Base-by-base conservation (phyloP, 2,888 invertebrate species). In the Seira ritae region DNA sequence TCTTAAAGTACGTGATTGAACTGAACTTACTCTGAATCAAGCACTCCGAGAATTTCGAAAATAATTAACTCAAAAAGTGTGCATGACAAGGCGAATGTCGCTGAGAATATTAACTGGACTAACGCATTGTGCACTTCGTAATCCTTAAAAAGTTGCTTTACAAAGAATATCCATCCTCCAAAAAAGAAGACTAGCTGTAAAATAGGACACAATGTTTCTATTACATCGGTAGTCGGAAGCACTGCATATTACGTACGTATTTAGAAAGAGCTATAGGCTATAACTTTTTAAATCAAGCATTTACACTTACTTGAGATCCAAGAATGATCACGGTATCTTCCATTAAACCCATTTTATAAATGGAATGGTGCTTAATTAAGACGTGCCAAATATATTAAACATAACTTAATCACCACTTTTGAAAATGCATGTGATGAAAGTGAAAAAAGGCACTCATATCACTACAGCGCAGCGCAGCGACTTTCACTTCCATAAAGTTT, bases 21-120 rank as follows among this genome's bases (percentile, higher is more conserved):
- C 8, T 68, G 87, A 90, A 87, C 90, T 89, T 93, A 98, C 96
- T 96, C 96, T 20, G 96, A 94, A 90, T 98, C 97, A 86, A 99
- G 92, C 87, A 98, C 94, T 37, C 96, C 98, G 83, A 98, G 93
- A 88, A 99, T 99, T 92, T 99, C 99, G 92, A 99, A 99, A 90
- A 99, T 99, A 85, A 99, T 99, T 80, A 99, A 92, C 91, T 99
- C 99, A 91, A 99, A 99, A 97, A 99, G 98, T 1, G 98, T 97
- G 90, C 99, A 98, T 23, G 99, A 99, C 17, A 99, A 92, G 0
- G 99, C 96, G 90, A 99, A 97, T 46, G 98, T 99, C 24, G 95
- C 93, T 0, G 99, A 98, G 91, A 99, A 99, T 90, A 98, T 96
- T 2, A 99, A 92, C 91, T 99, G 97, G 0, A 99, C 98, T 82